A percentile compares a stretch with the other conserved stretches of the same genome.
Evolutionary conservation across 2,113 vertebrate genomes (phyloP).

Genomic region (Percopsis transmontana): DNA sequence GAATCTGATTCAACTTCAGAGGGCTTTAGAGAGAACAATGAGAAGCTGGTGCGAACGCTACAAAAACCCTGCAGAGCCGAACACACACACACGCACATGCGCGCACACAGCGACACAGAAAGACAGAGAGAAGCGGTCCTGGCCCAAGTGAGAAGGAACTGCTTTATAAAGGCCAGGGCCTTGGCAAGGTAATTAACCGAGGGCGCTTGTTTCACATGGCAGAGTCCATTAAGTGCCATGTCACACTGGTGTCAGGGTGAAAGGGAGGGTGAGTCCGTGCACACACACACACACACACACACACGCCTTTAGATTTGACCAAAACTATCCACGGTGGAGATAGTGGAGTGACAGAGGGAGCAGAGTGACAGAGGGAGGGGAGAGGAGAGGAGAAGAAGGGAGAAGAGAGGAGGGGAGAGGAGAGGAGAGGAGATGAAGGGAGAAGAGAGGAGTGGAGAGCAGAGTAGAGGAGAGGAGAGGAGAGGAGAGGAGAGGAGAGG

Average conservation of each 20-base stretch:
- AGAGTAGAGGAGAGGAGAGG: too few species aligned
- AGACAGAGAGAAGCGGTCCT: conserved; percentile 28
- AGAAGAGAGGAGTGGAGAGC: too few species aligned
- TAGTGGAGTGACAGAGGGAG: conserved; percentile 34
- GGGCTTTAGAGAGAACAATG: conserved; percentile 66
- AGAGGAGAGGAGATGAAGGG: too few species aligned
- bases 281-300: conserved; percentile 22
- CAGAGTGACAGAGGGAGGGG: conserved; percentile 49
- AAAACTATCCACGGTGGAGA: conserved; percentile 47
- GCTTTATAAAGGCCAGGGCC: conserved; percentile 71
- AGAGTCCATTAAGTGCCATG: conserved; percentile 75
- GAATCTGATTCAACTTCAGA: conserved; percentile 69
- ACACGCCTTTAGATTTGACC: conserved; percentile 32
- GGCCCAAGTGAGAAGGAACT: conserved; percentile 67
- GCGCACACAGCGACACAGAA: neutral
- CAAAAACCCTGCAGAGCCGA: too few species aligned
- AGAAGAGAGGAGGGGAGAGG: too few species aligned
- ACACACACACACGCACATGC: conserved; percentile 9
- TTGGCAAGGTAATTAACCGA: conserved; percentile 74
- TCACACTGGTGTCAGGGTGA: conserved; percentile 73
- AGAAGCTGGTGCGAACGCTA: conserved; percentile 27
- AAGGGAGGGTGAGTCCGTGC: conserved; percentile 37
- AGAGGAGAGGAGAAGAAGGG: conserved; percentile 51
- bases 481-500: too few species aligned
- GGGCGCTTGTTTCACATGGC: conserved; percentile 76